These are phyloP conservation scores for Phytoseiulus persimilis DNA, from an alignment of 2,888 invertebrate genomes.

Conservation along the genomic window DNA sequence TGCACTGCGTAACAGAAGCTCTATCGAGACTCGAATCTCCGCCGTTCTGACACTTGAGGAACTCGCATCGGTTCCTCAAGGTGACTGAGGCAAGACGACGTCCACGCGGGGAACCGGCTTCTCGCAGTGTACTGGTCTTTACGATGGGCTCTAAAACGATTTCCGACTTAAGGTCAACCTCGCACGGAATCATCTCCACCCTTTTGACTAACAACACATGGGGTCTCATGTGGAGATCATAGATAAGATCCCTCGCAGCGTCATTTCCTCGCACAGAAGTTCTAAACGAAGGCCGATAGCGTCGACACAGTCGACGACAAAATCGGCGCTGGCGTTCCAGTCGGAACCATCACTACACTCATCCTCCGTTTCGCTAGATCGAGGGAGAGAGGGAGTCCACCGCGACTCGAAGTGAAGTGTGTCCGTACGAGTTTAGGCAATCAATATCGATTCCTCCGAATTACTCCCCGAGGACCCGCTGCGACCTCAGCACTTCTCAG, in stretches of 20 bases:
- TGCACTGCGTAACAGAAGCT: no score
- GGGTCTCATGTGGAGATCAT: background rate
- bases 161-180: background rate
- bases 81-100: background rate
- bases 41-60: no score
- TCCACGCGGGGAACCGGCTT: background rate
- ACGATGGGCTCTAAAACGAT: background rate
- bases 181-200: background rate
- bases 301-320: no score
- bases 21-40: no score
- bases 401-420: background rate
- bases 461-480: background rate
- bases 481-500: background rate
- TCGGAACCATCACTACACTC: background rate
- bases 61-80: background rate
- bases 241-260: background rate
- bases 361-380: background rate
- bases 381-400: background rate
- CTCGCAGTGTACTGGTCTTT: background rate
- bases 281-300: background rate
- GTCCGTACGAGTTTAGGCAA: background rate
- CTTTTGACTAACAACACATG: background rate
- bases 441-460: background rate
- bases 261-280: background rate
- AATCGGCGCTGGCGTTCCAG: background rate